A percentile compares a stretch with the other conserved stretches of the same genome.
These are phyloP conservation scores for Nemopilema nomurai DNA, from an alignment of 30 jellyfish, hydroid and myxozoan species.

Conservation along the genomic window DNA sequence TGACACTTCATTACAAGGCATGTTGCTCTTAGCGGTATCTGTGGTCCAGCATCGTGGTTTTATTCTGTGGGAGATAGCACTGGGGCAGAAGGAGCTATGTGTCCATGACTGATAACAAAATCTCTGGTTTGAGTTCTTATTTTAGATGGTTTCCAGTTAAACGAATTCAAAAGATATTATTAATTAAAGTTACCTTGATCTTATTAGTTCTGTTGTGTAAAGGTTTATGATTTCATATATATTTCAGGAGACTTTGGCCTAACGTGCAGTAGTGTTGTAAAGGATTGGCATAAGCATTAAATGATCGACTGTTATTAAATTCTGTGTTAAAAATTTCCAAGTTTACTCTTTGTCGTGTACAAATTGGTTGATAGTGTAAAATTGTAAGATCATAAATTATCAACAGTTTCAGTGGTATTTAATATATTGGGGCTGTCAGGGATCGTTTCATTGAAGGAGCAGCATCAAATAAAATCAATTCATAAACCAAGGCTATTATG, in stretches of 20 bases:
- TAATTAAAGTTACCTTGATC: not conserved
- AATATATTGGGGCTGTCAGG: too few species aligned
- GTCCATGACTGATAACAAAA: not conserved
- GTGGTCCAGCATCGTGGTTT: not conserved
- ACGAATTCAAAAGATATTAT: not conserved
- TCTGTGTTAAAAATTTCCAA: too few species aligned
- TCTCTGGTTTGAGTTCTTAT: not conserved
- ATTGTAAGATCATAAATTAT: not conserved
- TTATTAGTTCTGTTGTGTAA: not conserved
- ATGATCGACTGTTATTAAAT: too few species aligned
- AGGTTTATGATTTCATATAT: not conserved
- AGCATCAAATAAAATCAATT: too few species aligned
- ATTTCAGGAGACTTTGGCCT: not conserved
- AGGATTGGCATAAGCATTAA: too few species aligned
- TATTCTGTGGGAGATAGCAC: not conserved
- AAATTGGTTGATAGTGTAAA: not conserved
- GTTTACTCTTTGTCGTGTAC: too few species aligned
- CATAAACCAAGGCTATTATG: too few species aligned
- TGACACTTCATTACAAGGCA: slow-evolving; percentile 30
- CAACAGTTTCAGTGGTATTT: not conserved
- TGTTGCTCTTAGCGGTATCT: slow-evolving; percentile 3
- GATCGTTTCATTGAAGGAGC: too few species aligned
- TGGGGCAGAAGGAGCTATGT: not conserved
- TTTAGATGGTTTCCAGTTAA: not conserved
- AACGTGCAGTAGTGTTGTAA: not conserved